phyloP scores from a whole-genome alignment of 2,888 invertebrate species.

The Quadroppia sp. region DNA sequence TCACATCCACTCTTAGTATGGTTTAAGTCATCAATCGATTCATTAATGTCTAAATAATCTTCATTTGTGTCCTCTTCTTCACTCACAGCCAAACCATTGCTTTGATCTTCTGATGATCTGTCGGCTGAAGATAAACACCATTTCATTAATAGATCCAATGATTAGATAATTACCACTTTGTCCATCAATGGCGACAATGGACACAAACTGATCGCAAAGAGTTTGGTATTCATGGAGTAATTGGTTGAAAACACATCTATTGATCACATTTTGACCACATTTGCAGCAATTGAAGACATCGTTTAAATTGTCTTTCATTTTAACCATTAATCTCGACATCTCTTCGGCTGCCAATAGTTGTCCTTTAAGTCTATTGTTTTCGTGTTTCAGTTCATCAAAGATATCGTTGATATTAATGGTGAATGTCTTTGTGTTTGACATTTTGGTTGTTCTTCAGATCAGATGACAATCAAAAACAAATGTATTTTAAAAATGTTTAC shows the following conservation, averaged over 20 bases:
- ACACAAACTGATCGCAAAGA: not conserved
- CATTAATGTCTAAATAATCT: not conserved
- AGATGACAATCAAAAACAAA: no score
- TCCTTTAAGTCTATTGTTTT: slow-evolving; percentile 5
- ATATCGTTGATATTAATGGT: slow-evolving; percentile 2
- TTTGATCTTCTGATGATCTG: not conserved
- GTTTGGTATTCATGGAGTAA: not conserved
- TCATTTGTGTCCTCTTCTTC: not conserved
- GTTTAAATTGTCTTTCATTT: slow-evolving; percentile 4
- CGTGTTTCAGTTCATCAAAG: not conserved
- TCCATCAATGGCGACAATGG: no score
- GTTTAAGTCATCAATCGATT: not conserved
- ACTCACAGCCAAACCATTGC: not conserved
- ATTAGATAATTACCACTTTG: not conserved
- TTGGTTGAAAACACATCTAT: not conserved
- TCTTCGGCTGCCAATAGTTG: not conserved
- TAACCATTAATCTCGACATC: not conserved
- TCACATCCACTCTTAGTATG: not conserved
- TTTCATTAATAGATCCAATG: no score
- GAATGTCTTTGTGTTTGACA: slow-evolving; percentile 14
- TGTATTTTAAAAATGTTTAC: not conserved
- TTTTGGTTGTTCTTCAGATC: not conserved
- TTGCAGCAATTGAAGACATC: not conserved
- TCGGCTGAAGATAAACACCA: not conserved
- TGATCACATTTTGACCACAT: not conserved